Percentiles rank a stretch among this genome's conserved stretches.
Conservation (phyloP, 1,140 invertebrate species). For the Propsilocerus akamusi region DNA sequence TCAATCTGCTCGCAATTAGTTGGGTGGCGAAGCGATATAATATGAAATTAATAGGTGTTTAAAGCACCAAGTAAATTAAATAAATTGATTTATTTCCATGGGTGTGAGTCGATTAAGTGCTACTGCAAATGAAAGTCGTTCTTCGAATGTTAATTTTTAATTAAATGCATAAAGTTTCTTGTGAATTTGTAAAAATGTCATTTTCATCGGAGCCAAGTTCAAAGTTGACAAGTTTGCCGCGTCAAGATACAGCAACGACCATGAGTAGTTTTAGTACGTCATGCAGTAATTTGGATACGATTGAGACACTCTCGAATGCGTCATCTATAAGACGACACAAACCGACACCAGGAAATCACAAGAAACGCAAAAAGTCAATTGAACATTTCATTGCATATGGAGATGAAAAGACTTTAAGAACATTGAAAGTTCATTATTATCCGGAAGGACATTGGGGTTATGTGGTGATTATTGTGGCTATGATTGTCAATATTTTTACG, state of each 20-base stretch:
- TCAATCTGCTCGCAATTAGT: too few species aligned
- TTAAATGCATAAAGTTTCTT: too few species aligned
- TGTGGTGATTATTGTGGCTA: not conserved
- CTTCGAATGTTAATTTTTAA: too few species aligned
- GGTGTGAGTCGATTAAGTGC: too few species aligned
- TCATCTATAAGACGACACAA: not conserved
- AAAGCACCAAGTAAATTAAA: too few species aligned
- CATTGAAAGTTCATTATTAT: not conserved
- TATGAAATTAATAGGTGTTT: too few species aligned
- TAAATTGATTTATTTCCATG: too few species aligned
- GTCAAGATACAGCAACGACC: not conserved
- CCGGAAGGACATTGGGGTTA: slow-evolving; percentile 1
- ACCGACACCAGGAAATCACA: not conserved
- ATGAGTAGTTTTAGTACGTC: not conserved
- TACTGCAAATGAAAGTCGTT: too few species aligned
- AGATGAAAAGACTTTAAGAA: not conserved
- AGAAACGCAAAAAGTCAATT: not conserved
- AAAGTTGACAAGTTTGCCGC: not conserved
- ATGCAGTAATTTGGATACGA: not conserved
- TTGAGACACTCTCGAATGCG: not conserved
- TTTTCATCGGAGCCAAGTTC: too few species aligned
- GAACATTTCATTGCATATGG: not conserved
- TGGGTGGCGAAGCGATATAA: too few species aligned
- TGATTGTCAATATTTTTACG: not conserved
- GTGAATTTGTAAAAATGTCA: too few species aligned